Conservation (phyloP, 2,113 vertebrate species). For the Nematolebias whitei region DNA sequence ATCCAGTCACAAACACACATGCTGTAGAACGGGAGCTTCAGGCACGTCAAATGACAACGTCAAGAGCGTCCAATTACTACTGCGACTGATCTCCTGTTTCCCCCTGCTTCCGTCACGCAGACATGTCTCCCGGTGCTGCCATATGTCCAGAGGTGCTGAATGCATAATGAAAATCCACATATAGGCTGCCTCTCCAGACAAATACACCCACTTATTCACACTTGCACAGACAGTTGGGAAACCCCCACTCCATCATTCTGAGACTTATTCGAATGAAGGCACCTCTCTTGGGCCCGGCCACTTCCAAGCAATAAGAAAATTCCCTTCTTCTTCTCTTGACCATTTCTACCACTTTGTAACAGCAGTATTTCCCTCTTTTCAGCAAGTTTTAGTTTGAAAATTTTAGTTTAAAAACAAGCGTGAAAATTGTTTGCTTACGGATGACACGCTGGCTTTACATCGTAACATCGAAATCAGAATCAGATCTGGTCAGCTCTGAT, state of each 20-base stretch:
- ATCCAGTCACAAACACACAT: constrained; percentile 23
- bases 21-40: constrained; percentile 37
- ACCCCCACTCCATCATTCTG: constrained; percentile 35
- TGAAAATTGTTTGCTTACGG: too few relatives aligned
- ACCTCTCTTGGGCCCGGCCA: too few relatives aligned
- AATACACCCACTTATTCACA: constrained; percentile 32
- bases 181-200: constrained; percentile 23
- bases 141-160: constrained; percentile 12
- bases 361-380: too few relatives aligned
- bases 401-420: too few relatives aligned
- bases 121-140: constrained; percentile 18
- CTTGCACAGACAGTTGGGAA: constrained; percentile 42
- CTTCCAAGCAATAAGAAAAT: too few relatives aligned
- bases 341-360: too few relatives aligned
- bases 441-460: too few relatives aligned
- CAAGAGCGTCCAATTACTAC: constrained; percentile 69
- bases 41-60: constrained; percentile 49
- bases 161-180: constrained; percentile 42
- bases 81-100: constrained; percentile 55
- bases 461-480: too few relatives aligned
- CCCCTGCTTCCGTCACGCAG: constrained; percentile 52
- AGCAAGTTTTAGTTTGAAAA: too few relatives aligned
- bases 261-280: too few relatives aligned
- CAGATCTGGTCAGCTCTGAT: too few relatives aligned
- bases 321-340: too few relatives aligned